phyloP scores from a whole-genome alignment of 2,888 invertebrate genomes.

The Rhorus exstirpatorius region DNA sequence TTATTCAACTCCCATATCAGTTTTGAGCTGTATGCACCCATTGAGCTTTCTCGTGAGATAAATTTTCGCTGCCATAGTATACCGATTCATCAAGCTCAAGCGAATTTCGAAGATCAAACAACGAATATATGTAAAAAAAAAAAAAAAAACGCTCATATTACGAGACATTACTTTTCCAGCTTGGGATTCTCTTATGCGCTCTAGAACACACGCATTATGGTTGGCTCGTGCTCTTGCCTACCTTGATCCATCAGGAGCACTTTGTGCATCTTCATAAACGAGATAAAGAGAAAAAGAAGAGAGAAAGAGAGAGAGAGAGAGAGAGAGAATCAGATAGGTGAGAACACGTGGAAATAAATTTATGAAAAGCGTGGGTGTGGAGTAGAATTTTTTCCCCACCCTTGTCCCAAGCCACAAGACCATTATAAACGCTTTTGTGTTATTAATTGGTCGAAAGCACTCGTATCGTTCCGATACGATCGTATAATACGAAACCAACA shows the following conservation, averaged over 20 bases:
- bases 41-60: too few species aligned
- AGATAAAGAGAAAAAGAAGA: slow-evolving; percentile 17
- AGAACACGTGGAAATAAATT: slow-evolving; percentile 65
- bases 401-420: not conserved
- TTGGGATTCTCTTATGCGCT: slow-evolving; percentile 80
- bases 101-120: slow-evolving; percentile 48
- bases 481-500: slow-evolving; percentile 31
- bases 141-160: slow-evolving; percentile 8
- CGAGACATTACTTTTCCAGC: slow-evolving; percentile 81
- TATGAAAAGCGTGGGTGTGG: slow-evolving; percentile 22
- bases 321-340: slow-evolving; percentile 25
- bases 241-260: slow-evolving; percentile 56
- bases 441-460: slow-evolving; percentile 68
- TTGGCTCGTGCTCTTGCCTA: slow-evolving; percentile 75
- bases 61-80: too few species aligned
- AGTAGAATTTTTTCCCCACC: not conserved
- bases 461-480: slow-evolving; percentile 62
- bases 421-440: slow-evolving; percentile 55
- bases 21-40: too few species aligned
- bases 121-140: slow-evolving; percentile 30
- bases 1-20: too few species aligned
- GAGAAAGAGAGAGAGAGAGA: slow-evolving; percentile 1
- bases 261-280: slow-evolving; percentile 41
- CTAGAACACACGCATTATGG: slow-evolving; percentile 85
- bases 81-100: not conserved